Base-by-base conservation (phyloP, 2,888 invertebrate species). In the Formica aserva region DNA sequence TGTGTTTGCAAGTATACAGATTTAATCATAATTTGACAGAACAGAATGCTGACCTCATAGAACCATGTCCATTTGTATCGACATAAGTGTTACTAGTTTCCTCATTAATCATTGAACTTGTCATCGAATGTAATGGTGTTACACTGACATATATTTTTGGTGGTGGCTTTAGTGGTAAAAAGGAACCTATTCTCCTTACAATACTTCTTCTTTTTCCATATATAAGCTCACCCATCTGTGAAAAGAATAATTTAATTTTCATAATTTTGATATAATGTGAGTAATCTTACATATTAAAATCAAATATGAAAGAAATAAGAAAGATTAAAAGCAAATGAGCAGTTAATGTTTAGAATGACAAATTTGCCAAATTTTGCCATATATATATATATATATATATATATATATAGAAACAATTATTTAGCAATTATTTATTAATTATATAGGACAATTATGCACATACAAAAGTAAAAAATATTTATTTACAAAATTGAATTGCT, bases 101-200 rank as follows among this genome's bases (percentile, higher is more conserved):
- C 65, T 94, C 93, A 65, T 93, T 93, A 26, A 94, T 94, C 94
- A 95, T 94, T 11, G 94, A 95, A 91, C 90, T 94, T 22, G 94
- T 94, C 94, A 95, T 94, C 2, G 94, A 95, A 85, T 95, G 94
- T 66, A 95, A 91, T 57, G 94, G 94, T 15, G 94, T 95, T 57
- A 95, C 94, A 63, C 94, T 93, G 9, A 95, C 94, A 84, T 94
- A 95, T 78, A 94, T 94, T 90, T 94, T 94, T 72, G 94, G 94
- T 63, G 93, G 94, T 32, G 94, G 94, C 83, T 92, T 94, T 2
- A 95, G 80, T 45, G 94, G 94, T 83, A 95, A 86, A 86, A 94
- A 92, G 3, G 94, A 95, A 38, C 94, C 94, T 75, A 95, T 95
- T 55, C 93, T 91, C 32, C 94, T 89, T 1, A 95, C 92, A 72